Base-by-base conservation (phyloP, 2,888 invertebrate species). In the Actias luna region DNA sequence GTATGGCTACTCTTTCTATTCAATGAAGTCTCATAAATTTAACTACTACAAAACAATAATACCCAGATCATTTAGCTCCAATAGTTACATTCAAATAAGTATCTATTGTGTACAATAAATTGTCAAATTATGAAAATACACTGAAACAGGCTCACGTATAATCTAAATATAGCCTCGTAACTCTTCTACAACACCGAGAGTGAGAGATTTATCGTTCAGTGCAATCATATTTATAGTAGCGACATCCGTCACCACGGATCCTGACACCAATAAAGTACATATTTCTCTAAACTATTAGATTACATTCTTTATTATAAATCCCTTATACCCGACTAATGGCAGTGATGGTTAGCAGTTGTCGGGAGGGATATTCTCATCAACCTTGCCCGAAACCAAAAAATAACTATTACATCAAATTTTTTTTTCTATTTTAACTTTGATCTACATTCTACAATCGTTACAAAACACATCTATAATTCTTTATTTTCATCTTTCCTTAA, bases 291-390 rank as follows among this genome's bases (percentile, higher is more conserved):
- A 73, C 77, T 78, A 78, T 72, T 71, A 75, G 63, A 55, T 55
- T 29, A 55, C 29, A 29, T 75, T 71, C 64, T 76, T 79, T 82
- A 81, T 73, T 64, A 46, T 61, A 61, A 64, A 60, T 68, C 79
- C 74, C 83, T 85, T 86, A 87, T 69, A 70, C 71, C 79, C 64
- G 62, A 64, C 83, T 86, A 88, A 85, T 92, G 92, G 92, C 92
- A 92, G 92, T 92, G 88, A 74, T 84, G 81, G 80, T 84, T 78
- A 85, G 88, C 86, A 83, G 87, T 86, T 87, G 86, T 79, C 73
- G 87, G 87, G 85, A 80, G 88, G 87, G 89, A 87, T 84, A 27
- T 33, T 55, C 66, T 46, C 39, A 82, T 64, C 64, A 52, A 64
- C 64, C 64, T 58, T 46, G 58, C 63, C 61, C 64, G 39, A 61